phyloP scores from a whole-genome alignment of 2,888 invertebrate species.

The Latrodectus hesperus region DNA sequence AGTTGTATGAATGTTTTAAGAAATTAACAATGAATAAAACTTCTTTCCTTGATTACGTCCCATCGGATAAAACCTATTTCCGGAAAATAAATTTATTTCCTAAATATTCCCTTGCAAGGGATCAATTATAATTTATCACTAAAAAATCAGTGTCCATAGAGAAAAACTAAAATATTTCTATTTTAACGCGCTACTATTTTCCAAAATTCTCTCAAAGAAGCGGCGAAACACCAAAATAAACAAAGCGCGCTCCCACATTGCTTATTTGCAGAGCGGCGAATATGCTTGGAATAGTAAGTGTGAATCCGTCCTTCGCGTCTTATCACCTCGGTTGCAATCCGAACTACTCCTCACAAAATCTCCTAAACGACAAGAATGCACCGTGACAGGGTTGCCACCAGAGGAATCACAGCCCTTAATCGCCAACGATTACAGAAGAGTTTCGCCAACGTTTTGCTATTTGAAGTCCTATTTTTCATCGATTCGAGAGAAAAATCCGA shows the following conservation, averaged over 20 bases:
- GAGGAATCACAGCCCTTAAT: constrained; percentile 51
- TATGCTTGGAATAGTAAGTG: constrained; percentile 38
- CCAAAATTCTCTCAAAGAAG: neutral
- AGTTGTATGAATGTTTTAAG: too few relatives aligned
- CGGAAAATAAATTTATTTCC: too few relatives aligned
- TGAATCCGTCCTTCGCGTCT: constrained; percentile 39
- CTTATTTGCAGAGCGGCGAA: constrained; percentile 40
- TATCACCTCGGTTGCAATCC: constrained; percentile 60
- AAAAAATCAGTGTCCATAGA: neutral
- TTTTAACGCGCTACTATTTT: neutral
- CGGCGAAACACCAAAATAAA: constrained; percentile 2
- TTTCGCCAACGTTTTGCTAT: constrained; percentile 36
- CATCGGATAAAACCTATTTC: too few relatives aligned
- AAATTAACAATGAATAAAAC: too few relatives aligned
- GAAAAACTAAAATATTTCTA: neutral
- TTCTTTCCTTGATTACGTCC: too few relatives aligned
- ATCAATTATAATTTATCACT: too few relatives aligned
- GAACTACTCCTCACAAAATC: constrained; percentile 64
- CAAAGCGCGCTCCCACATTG: constrained; percentile 18
- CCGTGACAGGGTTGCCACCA: constrained; percentile 43
- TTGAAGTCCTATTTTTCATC: constrained; percentile 29
- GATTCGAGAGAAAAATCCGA: constrained; percentile 18
- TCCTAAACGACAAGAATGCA: constrained; percentile 58
- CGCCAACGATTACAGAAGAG: constrained; percentile 48
- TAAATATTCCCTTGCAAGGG: too few relatives aligned